Evolutionary conservation across 2,888 invertebrate species (phyloP), one percentile per base, ranked within the genome.

Genomic region (Sphaerolaimus hirsutus): DNA sequence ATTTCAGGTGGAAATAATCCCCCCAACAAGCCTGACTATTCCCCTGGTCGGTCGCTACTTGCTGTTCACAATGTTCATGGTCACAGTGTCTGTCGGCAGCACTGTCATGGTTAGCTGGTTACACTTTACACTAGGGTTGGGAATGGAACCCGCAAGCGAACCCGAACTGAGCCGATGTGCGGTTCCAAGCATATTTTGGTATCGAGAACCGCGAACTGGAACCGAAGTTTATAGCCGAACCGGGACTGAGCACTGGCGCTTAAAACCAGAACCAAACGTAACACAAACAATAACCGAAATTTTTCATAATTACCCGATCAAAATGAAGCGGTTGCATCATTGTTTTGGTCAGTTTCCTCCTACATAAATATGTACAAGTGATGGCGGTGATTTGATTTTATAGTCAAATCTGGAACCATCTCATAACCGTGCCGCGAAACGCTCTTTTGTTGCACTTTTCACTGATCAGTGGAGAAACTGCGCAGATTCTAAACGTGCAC

Each of bases 51-150:
- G 68, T 22, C 93, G 93, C 72, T 93, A 97, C 68, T 75, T 89
- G 49, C 75, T 89, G 54, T 58, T 58, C 71, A 89, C 87, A 51
- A 87, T 89, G 87, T 80, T 84, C 58, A 75, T 89, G 60, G 87
- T 87, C 55, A 83, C 86, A 41, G 73, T 86, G 59, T 84, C 59
- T 0, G 56, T 61, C 12, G 48, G 51, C 7, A 50, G 52, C 27
- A 62, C 61, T 7, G 58, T 62, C 10, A 48, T 57, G 21, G 56
- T 63, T 29, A 46, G 48, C 22, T 50, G 48, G 23, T n/a, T 7
- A n/a, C n/a, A 26, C 23, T 7, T 22, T 22, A 23, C 23, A n/a
- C 37, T 37, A 5, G 17, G 7, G 5, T 37, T 5, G 21, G n/a
- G 10, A 32, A 10, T 32, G 32, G 10, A 32, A 12, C 10, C 10